These are phyloP conservation scores for Mus spretus DNA, from an alignment of 2,797 vertebrate species.

Conservation along the genomic window DNA sequence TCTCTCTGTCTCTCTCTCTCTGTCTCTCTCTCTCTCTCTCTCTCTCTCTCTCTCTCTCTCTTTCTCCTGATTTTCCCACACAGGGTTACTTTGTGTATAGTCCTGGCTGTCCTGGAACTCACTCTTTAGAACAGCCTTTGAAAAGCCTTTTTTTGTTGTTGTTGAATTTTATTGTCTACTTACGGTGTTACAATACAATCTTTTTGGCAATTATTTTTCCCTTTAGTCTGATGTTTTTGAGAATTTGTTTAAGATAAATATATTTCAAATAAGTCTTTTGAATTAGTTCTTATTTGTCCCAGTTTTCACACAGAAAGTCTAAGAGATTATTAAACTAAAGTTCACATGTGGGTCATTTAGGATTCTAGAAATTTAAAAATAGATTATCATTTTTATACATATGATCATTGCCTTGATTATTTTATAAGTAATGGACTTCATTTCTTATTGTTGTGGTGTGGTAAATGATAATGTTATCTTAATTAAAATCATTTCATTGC, in stretches of 20 bases:
- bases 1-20: too few species aligned
- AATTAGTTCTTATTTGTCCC: conserved; percentile 17
- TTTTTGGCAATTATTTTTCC: conserved; percentile 48
- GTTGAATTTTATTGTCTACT: conserved; percentile 21
- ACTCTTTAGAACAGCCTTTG: neutral
- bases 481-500: conserved; percentile 72
- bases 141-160: neutral
- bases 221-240: conserved; percentile 60
- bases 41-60: neutral
- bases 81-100: neutral
- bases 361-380: conserved; percentile 56
- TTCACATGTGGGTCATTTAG: conserved; percentile 31
- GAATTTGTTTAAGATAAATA: conserved; percentile 65
- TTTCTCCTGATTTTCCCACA: neutral
- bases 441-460: conserved; percentile 13
- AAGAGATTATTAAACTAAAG: conserved; percentile 60
- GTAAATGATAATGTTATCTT: conserved; percentile 50
- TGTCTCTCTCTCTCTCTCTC: neutral
- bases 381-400: conserved; percentile 47
- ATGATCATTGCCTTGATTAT: conserved; percentile 28
- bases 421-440: conserved; percentile 3
- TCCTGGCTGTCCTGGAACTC: neutral
- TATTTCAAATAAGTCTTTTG: conserved; percentile 47
- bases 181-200: conserved; percentile 23
- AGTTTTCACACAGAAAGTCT: conserved; percentile 56